These are phyloP conservation scores for Anthonomus grandis DNA, from an alignment of 1,140 invertebrate genomes.

Conservation along the genomic window DNA sequence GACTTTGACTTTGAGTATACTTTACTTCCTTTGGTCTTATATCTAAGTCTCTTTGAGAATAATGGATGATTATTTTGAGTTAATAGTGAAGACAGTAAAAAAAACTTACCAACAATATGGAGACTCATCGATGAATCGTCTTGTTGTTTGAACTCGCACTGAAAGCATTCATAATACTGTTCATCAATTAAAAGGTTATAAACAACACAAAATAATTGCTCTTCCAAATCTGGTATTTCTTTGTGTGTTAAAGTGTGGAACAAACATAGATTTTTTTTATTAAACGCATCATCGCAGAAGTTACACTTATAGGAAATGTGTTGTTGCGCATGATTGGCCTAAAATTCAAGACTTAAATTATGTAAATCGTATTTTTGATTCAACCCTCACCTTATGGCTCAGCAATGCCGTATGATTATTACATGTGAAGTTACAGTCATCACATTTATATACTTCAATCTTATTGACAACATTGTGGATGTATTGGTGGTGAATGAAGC, in stretches of 20 bases:
- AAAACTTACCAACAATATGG: conserved; percentile 21
- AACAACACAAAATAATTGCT: conserved; percentile 15
- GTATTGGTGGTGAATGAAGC: conserved; percentile 12
- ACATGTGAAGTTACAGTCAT: conserved; percentile 7
- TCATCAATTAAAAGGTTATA: conserved; percentile 1
- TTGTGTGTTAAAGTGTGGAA: conserved; percentile 18
- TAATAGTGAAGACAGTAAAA: too few species aligned
- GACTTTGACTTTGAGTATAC: too few species aligned
- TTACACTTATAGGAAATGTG: conserved; percentile 11
- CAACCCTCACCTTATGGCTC: too few species aligned
- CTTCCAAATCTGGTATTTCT: conserved; percentile 18
- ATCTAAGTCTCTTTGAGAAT: too few species aligned
- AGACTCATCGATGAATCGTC: conserved; percentile 11
- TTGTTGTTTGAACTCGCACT: conserved; percentile 16
- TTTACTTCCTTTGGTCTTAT: too few species aligned
- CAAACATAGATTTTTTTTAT: conserved; percentile 14
- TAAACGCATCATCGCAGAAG: conserved; percentile 14
- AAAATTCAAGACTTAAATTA: neutral
- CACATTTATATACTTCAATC: conserved; percentile 1
- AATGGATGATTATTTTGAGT: too few species aligned
- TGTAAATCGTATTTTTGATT: too few species aligned
- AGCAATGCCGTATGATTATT: too few species aligned
- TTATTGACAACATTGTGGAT: conserved; percentile 9
- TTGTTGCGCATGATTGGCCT: conserved; percentile 5
- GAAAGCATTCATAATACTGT: conserved; percentile 22